Base-by-base conservation (phyloP, 2,797 vertebrate species). In the Podargus strigoides region DNA sequence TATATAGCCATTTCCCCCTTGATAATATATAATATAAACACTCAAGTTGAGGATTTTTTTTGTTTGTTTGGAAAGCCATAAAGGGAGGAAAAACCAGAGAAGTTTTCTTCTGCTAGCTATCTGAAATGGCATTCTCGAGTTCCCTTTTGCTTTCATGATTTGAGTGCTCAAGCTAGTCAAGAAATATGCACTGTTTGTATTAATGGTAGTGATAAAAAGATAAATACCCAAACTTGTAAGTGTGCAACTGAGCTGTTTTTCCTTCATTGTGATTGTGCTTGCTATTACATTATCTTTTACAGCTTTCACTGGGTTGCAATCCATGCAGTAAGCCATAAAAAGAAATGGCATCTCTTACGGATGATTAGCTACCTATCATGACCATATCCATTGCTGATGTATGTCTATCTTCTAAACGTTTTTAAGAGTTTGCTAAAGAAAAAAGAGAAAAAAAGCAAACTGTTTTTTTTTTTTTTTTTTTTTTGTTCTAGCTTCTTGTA, bases 11-110 rank as follows among this genome's bases (percentile, higher is more conserved):
- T 94, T 97, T 97, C 94, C 95, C 53, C 72, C 87, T 77, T 89
- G 97, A 97, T 95, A 97, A 72, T 77, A 78, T 32, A 32, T 96
- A 94, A 88, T 81, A 52, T 97, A 97, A 97, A 97, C 93, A 44
- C 59, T 91, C 46, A 59, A 64, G 70, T 77, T 89, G 87, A 78
- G 69, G 67, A 89, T 32, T 36, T 76, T 64, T 77, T 85, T 80
- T 1, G 17, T 58, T 89, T 90, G 64, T 79, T 92, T 74, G 50
- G 75, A 89, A 89, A 90, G n/a, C 53, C 27, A 66, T 83, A 60
- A 82, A 63, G 46, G 56, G 64, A 74, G 26, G 16, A 34, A 81
- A 87, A 94, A 50, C 0, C 46, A 83, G 34, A 60, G 34, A 62
- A 59, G 27, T 34, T 85, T 67, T 86, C 30, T 49, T 88, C 20